phyloP scores from a whole-genome alignment of 1,140 invertebrate species.

The Orius insidiosus region DNA sequence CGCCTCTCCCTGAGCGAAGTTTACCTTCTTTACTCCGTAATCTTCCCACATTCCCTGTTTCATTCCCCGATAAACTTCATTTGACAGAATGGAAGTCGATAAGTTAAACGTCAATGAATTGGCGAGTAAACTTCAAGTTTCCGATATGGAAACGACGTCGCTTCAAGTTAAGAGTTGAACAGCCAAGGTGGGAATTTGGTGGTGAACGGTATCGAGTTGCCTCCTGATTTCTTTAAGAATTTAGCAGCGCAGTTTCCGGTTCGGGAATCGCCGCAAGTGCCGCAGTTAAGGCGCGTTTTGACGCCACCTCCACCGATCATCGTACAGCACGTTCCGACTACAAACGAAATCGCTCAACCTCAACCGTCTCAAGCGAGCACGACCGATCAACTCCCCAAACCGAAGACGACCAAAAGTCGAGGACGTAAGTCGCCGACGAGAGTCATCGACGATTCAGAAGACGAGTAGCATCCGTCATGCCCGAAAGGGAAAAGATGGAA shows the following conservation, averaged over 20 bases:
- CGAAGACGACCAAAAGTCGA: conserved; percentile 13
- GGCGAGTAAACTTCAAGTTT: conserved; percentile 56
- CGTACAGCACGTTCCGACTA: conserved; percentile 3
- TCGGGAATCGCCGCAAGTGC: conserved; percentile 19
- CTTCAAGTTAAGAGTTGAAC: conserved; percentile 46
- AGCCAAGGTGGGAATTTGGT: conserved; percentile 42
- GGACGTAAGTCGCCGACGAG: conserved; percentile 8
- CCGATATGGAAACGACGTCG: conserved; percentile 54
- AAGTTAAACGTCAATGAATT: conserved; percentile 54
- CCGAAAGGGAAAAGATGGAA: neutral
- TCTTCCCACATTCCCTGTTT: conserved; percentile 9
- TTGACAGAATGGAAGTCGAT: conserved; percentile 58
- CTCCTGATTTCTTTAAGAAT: conserved; percentile 23
- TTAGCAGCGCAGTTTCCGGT: conserved; percentile 19
- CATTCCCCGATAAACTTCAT: conserved; percentile 33
- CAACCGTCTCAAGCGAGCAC: conserved; percentile 2
- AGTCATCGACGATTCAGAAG: conserved; percentile 16
- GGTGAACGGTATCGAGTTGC: conserved; percentile 43
- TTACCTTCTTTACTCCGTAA: conserved; percentile 6
- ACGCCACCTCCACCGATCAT: conserved; percentile 14
- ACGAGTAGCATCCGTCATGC: conserved; percentile 12
- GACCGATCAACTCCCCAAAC: conserved; percentile 8
- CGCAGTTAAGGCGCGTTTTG: conserved; percentile 9
- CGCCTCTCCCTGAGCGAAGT: neutral
- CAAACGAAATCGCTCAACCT: neutral